These are phyloP conservation scores for Staurois parvus DNA, from an alignment of 2,797 vertebrate genomes.

Conservation along the genomic window DNA sequence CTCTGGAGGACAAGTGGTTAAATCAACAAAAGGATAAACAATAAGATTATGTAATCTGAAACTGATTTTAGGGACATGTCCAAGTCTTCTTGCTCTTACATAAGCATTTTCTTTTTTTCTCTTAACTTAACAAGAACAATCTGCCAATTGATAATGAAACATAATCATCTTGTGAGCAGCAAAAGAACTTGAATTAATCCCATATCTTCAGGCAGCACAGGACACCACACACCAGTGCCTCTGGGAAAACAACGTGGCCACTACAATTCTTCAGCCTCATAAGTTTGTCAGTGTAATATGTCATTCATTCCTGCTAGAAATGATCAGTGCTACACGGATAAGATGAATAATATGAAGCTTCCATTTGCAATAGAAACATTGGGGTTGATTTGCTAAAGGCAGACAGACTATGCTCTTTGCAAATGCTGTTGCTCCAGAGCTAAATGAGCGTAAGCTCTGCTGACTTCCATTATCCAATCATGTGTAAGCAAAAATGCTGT, in stretches of 20 bases:
- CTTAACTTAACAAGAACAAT: constrained; percentile 19
- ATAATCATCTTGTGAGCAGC: constrained; percentile 38
- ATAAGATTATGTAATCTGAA: too few relatives aligned
- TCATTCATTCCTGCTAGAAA: too few relatives aligned
- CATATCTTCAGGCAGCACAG: constrained; percentile 29
- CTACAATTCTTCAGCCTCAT: not conserved
- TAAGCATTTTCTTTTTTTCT: not conserved
- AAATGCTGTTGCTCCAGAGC: too few relatives aligned
- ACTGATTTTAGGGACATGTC: not conserved
- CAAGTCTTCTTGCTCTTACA: constrained; percentile 9
- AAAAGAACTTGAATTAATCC: constrained; percentile 17
- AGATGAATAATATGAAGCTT: not conserved
- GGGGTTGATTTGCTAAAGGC: too few relatives aligned
- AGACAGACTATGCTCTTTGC: too few relatives aligned
- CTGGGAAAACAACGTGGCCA: not conserved
- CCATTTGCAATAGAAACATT: not conserved
- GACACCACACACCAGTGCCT: not conserved
- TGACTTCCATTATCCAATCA: too few relatives aligned
- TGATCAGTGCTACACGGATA: too few relatives aligned
- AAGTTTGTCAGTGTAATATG: not conserved
- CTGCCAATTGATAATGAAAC: constrained; percentile 37
- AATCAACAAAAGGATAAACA: too few relatives aligned
- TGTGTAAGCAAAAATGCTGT: too few relatives aligned
- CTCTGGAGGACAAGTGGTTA: too few relatives aligned
- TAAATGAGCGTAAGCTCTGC: too few relatives aligned